Conservation (phyloP, 2,113 vertebrate species). For the Gymnogyps californianus region DNA sequence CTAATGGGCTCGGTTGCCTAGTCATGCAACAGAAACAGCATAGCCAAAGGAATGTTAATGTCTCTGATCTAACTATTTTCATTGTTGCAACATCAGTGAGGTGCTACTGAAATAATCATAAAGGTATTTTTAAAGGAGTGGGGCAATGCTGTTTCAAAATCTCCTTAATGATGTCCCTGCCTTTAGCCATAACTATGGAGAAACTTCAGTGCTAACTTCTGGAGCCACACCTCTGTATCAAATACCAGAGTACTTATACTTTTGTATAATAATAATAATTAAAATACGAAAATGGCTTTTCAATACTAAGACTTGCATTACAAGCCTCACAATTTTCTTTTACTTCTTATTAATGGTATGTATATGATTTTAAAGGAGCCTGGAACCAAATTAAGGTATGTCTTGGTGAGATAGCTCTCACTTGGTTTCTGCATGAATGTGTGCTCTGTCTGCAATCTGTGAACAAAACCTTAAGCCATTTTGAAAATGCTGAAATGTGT, state of each 20-base stretch:
- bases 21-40: constrained; percentile 42
- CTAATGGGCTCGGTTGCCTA: neutral
- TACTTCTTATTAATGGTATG: neutral
- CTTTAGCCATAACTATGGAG: constrained; percentile 16
- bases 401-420: neutral
- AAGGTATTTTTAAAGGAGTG: constrained; percentile 62
- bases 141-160: constrained; percentile 30
- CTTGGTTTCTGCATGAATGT: neutral
- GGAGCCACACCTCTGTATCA: constrained; percentile 41
- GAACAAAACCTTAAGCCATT: neutral
- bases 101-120: constrained; percentile 56
- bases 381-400: neutral
- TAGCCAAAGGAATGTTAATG: constrained; percentile 54
- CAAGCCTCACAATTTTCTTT: neutral
- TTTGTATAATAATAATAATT: constrained; percentile 59
- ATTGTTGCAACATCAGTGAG: constrained; percentile 54
- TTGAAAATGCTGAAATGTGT: neutral
- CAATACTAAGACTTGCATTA: neutral
- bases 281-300: constrained; percentile 34
- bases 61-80: constrained; percentile 65
- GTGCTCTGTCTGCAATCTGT: neutral
- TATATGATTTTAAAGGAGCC: neutral
- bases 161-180: neutral
- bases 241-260: constrained; percentile 58
- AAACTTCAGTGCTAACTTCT: constrained; percentile 22